phyloP scores from a whole-genome alignment of 2,888 invertebrate species.

The Tenthredo notha region DNA sequence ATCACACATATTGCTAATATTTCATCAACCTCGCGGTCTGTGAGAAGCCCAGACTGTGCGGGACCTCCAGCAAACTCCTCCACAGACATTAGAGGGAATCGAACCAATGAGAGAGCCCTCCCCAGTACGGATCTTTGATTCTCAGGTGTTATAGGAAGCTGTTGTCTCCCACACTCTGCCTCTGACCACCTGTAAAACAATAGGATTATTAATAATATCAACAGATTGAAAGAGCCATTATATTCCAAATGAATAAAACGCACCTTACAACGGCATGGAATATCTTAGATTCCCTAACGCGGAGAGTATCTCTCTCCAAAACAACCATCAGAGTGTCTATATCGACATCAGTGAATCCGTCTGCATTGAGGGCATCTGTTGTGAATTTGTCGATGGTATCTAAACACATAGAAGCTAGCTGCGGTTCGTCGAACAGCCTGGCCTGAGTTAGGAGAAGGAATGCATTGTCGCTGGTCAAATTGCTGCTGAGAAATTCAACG shows the following conservation, averaged over 20 bases:
- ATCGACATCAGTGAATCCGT: slow-evolving; percentile 91
- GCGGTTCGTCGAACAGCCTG: slow-evolving; percentile 90
- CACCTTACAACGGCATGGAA: slow-evolving; percentile 86
- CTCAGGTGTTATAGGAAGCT: slow-evolving; percentile 83
- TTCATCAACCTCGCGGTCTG: slow-evolving; percentile 83
- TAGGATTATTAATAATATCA: background rate
- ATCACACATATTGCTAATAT: background rate
- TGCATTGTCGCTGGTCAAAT: slow-evolving; percentile 90
- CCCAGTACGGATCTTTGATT: slow-evolving; percentile 87
- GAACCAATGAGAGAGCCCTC: slow-evolving; percentile 85
- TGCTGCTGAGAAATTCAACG: slow-evolving; percentile 88
- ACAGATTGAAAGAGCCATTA: background rate
- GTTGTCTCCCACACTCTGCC: slow-evolving; percentile 86
- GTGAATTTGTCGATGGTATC: slow-evolving; percentile 93
- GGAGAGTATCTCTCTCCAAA: slow-evolving; percentile 88
- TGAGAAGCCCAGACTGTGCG: slow-evolving; percentile 87
- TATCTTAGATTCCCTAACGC: slow-evolving; percentile 89
- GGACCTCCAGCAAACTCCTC: slow-evolving; percentile 91
- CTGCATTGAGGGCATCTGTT: slow-evolving; percentile 88
- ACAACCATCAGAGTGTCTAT: slow-evolving; percentile 88
- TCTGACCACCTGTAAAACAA: slow-evolving; percentile 83
- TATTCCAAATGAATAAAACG: slow-evolving; percentile 52
- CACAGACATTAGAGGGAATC: slow-evolving; percentile 92
- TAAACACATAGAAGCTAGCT: slow-evolving; percentile 89
- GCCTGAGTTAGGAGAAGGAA: slow-evolving; percentile 90